Evolutionary conservation across 2,113 vertebrate genomes (phyloP).

Genomic region (Caranx ignobilis): DNA sequence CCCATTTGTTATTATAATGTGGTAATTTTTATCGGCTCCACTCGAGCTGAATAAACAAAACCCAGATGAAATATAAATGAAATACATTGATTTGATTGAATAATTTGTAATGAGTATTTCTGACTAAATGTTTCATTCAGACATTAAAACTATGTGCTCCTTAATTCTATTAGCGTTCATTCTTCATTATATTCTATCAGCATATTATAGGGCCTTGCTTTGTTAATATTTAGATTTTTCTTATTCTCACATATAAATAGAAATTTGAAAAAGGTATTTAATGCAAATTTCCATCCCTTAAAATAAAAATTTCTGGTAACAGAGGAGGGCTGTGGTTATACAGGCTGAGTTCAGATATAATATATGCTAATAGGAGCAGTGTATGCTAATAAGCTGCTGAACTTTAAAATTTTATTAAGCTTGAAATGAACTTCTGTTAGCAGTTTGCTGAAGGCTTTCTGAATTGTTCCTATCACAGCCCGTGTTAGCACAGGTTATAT

Average conservation of each 20-base stretch:
- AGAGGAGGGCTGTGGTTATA: slow-evolving; percentile 15
- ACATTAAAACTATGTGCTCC: background rate
- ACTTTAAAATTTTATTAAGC: slow-evolving; percentile 68
- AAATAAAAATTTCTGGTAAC: slow-evolving; percentile 34
- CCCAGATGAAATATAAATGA: slow-evolving; percentile 44
- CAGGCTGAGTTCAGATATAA: slow-evolving; percentile 50
- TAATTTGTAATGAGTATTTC: slow-evolving; percentile 29
- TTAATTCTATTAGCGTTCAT: slow-evolving; percentile 21
- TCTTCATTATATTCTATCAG: background rate
- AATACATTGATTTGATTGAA: slow-evolving; percentile 37
- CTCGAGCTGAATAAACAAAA: slow-evolving; percentile 43
- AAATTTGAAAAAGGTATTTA: background rate
- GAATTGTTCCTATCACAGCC: slow-evolving; percentile 23
- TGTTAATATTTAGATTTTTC: slow-evolving; percentile 27
- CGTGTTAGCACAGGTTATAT: slow-evolving; percentile 30
- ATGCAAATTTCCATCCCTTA: slow-evolving; percentile 42
- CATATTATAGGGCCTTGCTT: background rate
- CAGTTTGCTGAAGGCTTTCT: slow-evolving; percentile 45
- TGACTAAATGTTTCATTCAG: slow-evolving; percentile 25
- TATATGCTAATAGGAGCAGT: slow-evolving; percentile 57
- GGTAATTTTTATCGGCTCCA: slow-evolving; percentile 30
- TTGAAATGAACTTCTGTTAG: slow-evolving; percentile 55
- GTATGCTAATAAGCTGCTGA: slow-evolving; percentile 60
- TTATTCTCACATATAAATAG: slow-evolving; percentile 8
- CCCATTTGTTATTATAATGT: slow-evolving; percentile 43